Conservation (phyloP, 2,888 invertebrate species). For the Allygus modestus region DNA sequence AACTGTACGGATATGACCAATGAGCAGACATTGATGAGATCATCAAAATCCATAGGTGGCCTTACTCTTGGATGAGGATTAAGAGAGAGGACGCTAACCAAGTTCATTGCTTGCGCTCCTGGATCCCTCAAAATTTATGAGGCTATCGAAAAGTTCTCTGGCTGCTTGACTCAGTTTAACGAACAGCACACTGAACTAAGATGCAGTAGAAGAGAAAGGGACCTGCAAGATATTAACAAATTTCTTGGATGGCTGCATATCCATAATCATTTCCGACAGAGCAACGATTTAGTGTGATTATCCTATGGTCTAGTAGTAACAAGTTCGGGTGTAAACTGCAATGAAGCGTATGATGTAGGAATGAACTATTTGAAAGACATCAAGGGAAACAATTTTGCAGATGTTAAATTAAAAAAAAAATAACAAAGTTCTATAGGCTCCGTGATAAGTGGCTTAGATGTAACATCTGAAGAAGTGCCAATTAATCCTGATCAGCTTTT, state of each 20-base stretch:
- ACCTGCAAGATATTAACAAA: neutral
- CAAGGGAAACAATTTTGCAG: neutral
- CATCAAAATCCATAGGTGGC: conserved; percentile 62
- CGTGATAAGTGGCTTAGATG: neutral
- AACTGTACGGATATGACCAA: conserved; percentile 69
- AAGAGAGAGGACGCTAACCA: neutral
- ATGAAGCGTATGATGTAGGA: neutral
- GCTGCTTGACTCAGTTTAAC: neutral
- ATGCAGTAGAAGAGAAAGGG: neutral
- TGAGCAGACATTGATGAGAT: conserved; percentile 72
- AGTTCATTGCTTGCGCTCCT: neutral
- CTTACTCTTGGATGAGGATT: neutral
- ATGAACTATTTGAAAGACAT: neutral
- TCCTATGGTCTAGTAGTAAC: neutral
- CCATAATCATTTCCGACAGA: neutral
- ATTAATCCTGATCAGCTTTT: neutral
- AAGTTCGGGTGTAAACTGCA: neutral
- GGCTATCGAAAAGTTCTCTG: neutral
- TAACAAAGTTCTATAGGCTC: neutral
- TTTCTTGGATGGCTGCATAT: neutral
- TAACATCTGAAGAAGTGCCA: neutral
- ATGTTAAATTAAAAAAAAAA: neutral
- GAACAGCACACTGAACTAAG: neutral
- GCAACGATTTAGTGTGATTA: neutral
- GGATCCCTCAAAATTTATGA: neutral